phyloP scores from a whole-genome alignment of 2,113 vertebrate species.

The Cynopterus brachyotis region DNA sequence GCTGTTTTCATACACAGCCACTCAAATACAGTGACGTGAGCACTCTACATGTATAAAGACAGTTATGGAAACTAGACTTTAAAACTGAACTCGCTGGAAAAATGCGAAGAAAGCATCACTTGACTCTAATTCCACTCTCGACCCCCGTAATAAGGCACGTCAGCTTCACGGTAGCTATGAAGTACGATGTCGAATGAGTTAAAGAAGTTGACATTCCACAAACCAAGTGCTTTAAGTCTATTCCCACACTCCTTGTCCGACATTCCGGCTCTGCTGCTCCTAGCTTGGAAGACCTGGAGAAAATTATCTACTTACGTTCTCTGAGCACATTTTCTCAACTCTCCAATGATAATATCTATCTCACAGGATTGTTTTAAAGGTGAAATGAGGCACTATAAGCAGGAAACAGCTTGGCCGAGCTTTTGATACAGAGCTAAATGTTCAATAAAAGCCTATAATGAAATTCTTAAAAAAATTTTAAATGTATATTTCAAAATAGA shows the following conservation, averaged over 20 bases:
- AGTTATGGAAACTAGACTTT: neutral
- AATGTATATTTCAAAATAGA: neutral
- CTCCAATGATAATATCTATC: neutral
- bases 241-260: neutral
- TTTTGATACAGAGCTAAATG: neutral
- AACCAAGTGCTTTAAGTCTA: neutral
- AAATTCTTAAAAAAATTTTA: constrained; percentile 32
- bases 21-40: neutral
- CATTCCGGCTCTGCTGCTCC: neutral
- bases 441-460: constrained; percentile 11
- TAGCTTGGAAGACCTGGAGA: neutral
- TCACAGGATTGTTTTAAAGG: neutral
- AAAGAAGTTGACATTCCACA: constrained; percentile 11
- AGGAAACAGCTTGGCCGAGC: neutral
- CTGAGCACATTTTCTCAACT: neutral
- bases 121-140: neutral
- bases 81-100: constrained; percentile 16
- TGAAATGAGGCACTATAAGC: neutral
- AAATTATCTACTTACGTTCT: neutral
- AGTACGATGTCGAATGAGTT: neutral
- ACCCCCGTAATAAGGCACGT: neutral
- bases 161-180: neutral
- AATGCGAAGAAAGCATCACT: neutral
- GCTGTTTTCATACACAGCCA: neutral
- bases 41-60: neutral